These are phyloP conservation scores for Microtus montanus DNA, from an alignment of 2,113 vertebrate genomes.

Conservation along the genomic window DNA sequence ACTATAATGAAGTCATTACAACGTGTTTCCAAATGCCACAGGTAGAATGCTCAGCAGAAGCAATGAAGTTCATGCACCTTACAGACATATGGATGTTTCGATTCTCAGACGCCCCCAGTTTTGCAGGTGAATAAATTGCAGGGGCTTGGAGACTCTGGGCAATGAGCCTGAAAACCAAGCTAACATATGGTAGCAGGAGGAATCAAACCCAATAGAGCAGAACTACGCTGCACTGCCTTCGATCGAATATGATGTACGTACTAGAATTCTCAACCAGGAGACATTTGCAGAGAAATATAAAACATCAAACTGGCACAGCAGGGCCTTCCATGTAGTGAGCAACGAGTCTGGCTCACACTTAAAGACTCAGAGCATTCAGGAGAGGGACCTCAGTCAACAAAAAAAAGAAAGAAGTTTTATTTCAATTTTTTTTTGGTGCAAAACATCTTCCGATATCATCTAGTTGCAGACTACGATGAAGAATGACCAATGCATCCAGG, in stretches of 20 bases:
- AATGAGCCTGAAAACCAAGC: not conserved
- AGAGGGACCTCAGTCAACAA: not conserved
- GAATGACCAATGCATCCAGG: not conserved
- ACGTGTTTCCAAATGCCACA: slow-evolving; percentile 1
- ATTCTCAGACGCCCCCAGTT: not conserved
- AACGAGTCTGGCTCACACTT: not conserved
- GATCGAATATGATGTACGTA: not conserved
- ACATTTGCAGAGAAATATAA: not conserved
- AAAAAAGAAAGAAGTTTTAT: slow-evolving; percentile 8
- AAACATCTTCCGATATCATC: not conserved
- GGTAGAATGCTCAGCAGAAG: not conserved
- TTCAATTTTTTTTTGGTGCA: not conserved
- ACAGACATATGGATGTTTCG: not conserved
- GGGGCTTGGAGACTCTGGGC: not conserved
- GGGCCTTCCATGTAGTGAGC: not conserved
- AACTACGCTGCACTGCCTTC: not conserved
- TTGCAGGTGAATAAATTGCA: not conserved
- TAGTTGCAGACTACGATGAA: not conserved
- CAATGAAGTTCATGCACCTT: not conserved
- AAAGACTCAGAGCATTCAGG: not conserved
- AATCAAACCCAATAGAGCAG: not conserved
- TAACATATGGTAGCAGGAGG: not conserved
- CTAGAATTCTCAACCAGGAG: not conserved
- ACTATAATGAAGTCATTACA: not conserved
- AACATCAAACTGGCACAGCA: not conserved